Evolutionary conservation across 2,797 vertebrate species (phyloP), one percentile per base, ranked within the genome.

Genomic region (Smutsia temminckii): DNA sequence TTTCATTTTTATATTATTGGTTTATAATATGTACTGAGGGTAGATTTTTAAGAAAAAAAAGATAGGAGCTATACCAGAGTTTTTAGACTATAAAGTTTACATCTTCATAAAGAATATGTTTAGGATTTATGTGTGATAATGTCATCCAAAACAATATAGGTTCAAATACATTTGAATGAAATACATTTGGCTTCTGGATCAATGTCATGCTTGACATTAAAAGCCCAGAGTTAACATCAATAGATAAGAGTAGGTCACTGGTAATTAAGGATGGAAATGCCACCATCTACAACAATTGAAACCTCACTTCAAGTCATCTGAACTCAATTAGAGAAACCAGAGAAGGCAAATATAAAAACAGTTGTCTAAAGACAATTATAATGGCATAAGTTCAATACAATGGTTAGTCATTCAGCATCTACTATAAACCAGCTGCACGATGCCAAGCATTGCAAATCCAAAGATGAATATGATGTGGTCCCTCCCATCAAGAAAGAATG

Each of bases 251-350:
- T 75, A 72, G 85, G 89, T 97, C 89, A 95, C 34, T 94, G 42
- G 37, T 91, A 95, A 96, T 94, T 95, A 96, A 93, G 23, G 81
- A 81, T 59, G 94, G 69, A 96, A 96, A 97, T 91, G 75, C 32
- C 63, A 85, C 46, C 66, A 81, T 72, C 68, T 93, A 34, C 34
- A 89, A 61, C 81, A 92, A 59, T 37, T 90, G 59, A 78, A 95
- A 81, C 23, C 12, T 87, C 25, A 83, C 25, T 94, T 49, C 53
- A 83, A 78, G 64, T 94, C 55, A 78, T 55, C 66, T 90, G 72
- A 96, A 91, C 92, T 96, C 63, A 95, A 55, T 81, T 89, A 53
- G 61, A 86, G 93, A 95, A 96, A 55, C 72, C 16, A 71, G 66
- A 91, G 71, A n/a, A 21, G 2, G 8, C 53, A 83, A 8, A 79